phyloP scores from a whole-genome alignment of 2,797 vertebrate species.

The Syndactyla subalaris region DNA sequence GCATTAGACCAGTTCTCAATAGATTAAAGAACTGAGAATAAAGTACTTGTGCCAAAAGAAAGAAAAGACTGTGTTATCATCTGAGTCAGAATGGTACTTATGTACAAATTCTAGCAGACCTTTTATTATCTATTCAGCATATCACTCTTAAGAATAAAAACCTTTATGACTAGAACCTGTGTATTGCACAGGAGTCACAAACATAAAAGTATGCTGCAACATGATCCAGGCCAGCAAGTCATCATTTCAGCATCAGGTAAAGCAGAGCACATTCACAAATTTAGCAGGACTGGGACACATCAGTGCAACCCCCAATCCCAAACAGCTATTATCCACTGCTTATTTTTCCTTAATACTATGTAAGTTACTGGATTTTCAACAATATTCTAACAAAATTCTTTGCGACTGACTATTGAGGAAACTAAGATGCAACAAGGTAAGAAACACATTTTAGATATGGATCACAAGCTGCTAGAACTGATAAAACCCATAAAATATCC shows the following conservation, averaged over 20 bases:
- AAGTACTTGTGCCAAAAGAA: not conserved
- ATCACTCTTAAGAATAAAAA: not conserved
- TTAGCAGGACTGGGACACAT: not conserved
- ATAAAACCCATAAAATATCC: not conserved
- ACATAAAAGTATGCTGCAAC: not conserved
- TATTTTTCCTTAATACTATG: not conserved
- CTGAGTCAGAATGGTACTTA: not conserved
- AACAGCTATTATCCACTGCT: not conserved
- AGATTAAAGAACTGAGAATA: conserved; percentile 1
- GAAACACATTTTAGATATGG: not conserved
- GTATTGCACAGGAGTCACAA: not conserved
- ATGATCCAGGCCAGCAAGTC: not conserved
- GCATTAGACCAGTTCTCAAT: not conserved
- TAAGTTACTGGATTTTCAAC: not conserved
- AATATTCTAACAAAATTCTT: not conserved
- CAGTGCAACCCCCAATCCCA: not conserved
- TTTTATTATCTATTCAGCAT: not conserved
- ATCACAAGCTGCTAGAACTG: not conserved
- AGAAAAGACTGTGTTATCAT: not conserved
- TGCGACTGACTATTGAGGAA: not conserved
- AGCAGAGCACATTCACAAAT: not conserved
- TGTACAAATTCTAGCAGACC: not conserved
- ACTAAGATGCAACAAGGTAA: not conserved
- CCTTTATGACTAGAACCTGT: not conserved
- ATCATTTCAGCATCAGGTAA: not conserved